Evolutionary conservation across 2,113 vertebrate species (phyloP).

Genomic region (Chamaetylas fuelleborni): DNA sequence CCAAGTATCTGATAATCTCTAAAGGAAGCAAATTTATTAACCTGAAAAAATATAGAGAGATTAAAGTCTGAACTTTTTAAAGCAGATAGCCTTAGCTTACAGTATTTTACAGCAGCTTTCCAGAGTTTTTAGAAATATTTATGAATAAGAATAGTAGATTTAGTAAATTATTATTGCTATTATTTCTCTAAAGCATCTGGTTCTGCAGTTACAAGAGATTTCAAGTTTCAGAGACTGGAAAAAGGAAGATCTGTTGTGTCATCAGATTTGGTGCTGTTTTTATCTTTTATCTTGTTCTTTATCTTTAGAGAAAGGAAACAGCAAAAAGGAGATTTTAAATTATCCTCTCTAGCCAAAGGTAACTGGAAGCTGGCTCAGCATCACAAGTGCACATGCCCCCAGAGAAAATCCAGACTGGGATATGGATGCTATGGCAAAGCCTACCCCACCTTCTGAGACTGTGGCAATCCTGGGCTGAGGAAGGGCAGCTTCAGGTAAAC

Average conservation of each 20-base stretch:
- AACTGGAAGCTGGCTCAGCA: neutral
- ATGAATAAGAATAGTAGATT: neutral
- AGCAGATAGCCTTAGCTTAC: neutral
- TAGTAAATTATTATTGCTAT: neutral
- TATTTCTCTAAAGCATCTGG: neutral
- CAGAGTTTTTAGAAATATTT: neutral
- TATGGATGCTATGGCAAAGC: neutral
- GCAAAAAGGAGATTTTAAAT: neutral
- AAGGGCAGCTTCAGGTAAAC: neutral
- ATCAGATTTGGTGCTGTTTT: neutral
- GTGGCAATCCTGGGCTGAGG: accelerated
- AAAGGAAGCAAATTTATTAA: neutral
- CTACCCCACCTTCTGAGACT: neutral
- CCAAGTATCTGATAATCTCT: neutral
- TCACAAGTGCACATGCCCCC: accelerated
- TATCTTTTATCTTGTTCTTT: neutral
- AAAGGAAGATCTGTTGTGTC: neutral
- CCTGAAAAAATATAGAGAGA: neutral
- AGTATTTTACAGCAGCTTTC: neutral
- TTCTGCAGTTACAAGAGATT: neutral
- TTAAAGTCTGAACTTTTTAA: neutral
- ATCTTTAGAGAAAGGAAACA: neutral
- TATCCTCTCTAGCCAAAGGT: neutral
- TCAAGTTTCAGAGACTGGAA: neutral
- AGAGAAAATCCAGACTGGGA: neutral